Percentiles rank a stretch among this genome's conserved stretches.
Evolutionary conservation across 2,888 invertebrate genomes (phyloP).

Genomic region (Megastigmus dorsalis): DNA sequence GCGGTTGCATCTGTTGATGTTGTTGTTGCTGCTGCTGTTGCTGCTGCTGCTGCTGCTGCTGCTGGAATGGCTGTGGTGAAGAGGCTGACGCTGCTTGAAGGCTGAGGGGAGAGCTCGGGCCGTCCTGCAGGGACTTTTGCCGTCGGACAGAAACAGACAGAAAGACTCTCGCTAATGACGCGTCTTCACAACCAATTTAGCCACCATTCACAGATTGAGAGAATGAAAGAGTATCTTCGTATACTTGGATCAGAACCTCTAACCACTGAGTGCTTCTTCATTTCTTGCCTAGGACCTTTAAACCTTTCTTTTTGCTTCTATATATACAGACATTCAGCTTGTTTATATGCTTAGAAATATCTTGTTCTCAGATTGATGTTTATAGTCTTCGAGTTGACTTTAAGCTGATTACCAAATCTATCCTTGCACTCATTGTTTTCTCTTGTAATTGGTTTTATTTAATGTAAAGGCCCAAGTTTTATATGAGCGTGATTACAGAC

Average conservation of each 20-base stretch:
- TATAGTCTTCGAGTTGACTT: no score
- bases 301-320: no score
- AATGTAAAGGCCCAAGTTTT: no score
- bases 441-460: no score
- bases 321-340: no score
- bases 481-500: no score
- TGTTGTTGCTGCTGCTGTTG: background rate
- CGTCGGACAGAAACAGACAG: constrained; percentile 9
- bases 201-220: background rate
- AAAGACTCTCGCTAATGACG: constrained; percentile 16
- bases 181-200: no score
- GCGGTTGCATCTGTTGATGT: background rate
- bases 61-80: background rate
- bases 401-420: no score
- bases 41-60: background rate
- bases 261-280: constrained; percentile 21
- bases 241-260: background rate
- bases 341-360: no score
- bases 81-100: background rate
- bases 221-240: background rate
- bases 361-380: no score
- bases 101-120: constrained; percentile 15
- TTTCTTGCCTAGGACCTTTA: no score
- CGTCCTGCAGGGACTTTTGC: constrained; percentile 19
- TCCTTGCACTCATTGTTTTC: no score